Conservation (phyloP, 2,888 invertebrate genomes). For the Ophion slaviceki region DNA sequence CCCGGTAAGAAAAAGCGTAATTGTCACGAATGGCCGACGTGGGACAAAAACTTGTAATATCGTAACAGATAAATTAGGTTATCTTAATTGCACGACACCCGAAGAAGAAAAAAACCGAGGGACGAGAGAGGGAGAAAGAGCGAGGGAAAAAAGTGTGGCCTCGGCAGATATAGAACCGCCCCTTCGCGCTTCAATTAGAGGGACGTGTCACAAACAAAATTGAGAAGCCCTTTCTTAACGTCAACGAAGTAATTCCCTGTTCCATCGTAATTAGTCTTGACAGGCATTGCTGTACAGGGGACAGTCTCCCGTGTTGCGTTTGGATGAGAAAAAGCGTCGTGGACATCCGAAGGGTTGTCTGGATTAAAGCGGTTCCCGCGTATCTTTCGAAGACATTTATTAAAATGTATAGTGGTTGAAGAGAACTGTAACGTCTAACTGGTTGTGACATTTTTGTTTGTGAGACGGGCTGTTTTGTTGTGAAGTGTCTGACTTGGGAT, state of each 20-base stretch:
- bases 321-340: neutral
- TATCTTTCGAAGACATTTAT: neutral
- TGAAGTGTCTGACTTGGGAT: neutral
- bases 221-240: constrained; percentile 44
- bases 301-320: neutral
- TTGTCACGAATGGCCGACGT: constrained; percentile 61
- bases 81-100: constrained; percentile 67
- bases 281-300: neutral
- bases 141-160: neutral
- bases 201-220: constrained; percentile 40
- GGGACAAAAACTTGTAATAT: constrained; percentile 69
- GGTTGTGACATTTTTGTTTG: neutral
- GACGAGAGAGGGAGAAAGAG: neutral
- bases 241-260: constrained; percentile 36
- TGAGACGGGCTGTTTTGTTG: neutral
- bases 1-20: constrained; percentile 63
- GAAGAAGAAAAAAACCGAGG: constrained; percentile 15
- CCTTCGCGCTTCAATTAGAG: neutral
- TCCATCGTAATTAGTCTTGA: neutral
- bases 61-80: constrained; percentile 69
- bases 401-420: neutral
- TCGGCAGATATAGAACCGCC: constrained; percentile 13
- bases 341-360: too few species aligned
- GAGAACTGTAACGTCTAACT: neutral
- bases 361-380: neutral